phyloP scores from a whole-genome alignment of 2,797 vertebrate genomes.

The Sarcoramphus papa region DNA sequence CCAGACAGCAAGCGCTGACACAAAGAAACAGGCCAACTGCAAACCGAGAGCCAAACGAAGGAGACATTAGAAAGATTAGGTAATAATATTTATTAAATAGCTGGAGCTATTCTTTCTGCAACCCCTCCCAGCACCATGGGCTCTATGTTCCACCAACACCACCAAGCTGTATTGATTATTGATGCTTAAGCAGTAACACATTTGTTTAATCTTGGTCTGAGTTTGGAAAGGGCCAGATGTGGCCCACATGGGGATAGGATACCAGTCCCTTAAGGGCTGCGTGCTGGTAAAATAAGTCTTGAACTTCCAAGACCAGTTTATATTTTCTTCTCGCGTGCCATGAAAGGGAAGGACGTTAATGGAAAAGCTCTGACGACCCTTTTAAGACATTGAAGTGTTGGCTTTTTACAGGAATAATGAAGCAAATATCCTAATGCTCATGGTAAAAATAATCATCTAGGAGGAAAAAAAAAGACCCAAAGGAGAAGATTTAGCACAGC shows the following conservation, averaged over 20 bases:
- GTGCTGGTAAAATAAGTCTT: neutral
- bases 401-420: neutral
- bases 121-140: neutral
- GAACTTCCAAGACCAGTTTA: neutral
- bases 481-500: neutral
- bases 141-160: neutral
- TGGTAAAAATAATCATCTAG: neutral
- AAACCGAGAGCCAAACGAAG: neutral
- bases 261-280: neutral
- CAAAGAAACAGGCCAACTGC: neutral
- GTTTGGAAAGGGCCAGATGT: neutral
- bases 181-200: neutral
- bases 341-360: neutral
- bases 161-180: neutral
- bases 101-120: conserved; percentile 5
- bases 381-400: neutral
- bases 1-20: conserved; percentile 19
- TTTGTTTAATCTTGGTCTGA: neutral
- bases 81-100: conserved; percentile 8
- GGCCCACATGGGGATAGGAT: neutral
- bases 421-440: neutral
- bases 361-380: neutral
- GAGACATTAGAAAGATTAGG: conserved; percentile 9
- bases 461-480: neutral
- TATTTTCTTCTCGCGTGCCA: neutral